Percentiles rank a stretch among this genome's conserved stretches.
Evolutionary conservation across 2,113 vertebrate species (phyloP).

Genomic region (Mugil cephalus): DNA sequence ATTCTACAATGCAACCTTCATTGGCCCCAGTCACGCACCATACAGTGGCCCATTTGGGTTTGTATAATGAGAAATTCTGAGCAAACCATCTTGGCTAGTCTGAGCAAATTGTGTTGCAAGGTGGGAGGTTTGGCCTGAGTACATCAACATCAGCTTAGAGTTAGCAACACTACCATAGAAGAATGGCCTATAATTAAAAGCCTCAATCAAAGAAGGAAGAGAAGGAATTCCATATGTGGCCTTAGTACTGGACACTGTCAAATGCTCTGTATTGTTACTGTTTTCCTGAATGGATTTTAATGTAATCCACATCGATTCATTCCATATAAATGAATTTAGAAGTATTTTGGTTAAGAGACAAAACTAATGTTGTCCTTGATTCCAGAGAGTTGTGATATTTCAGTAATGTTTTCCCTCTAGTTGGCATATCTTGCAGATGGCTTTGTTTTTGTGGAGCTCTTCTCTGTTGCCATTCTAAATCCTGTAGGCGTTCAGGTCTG

Average conservation of each 20-base stretch:
- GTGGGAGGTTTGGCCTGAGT: constrained; percentile 24
- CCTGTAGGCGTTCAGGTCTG: too few species aligned
- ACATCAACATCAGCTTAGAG: constrained; percentile 18
- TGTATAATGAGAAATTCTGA: constrained; percentile 63
- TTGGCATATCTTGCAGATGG: too few species aligned
- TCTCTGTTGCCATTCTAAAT: too few species aligned
- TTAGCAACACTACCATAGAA: background rate
- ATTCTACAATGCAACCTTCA: constrained; percentile 34
- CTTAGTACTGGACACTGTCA: background rate
- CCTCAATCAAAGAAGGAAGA: constrained; percentile 2
- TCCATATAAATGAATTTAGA: too few species aligned
- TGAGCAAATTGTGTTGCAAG: constrained; percentile 47
- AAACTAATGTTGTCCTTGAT: too few species aligned
- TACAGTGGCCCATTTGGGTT: constrained; percentile 57
- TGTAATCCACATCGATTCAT: too few species aligned
- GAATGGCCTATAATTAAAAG: constrained; percentile 18
- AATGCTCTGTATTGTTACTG: too few species aligned
- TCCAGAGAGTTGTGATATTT: too few species aligned
- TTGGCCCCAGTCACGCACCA: constrained; percentile 21
- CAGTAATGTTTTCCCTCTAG: too few species aligned
- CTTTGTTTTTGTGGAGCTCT: too few species aligned
- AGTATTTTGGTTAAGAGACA: too few species aligned
- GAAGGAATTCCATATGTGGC: background rate
- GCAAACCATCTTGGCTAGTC: constrained; percentile 21
- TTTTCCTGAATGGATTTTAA: too few species aligned